Evolutionary conservation across 2,113 vertebrate genomes (phyloP), one percentile per base, ranked within the genome.

Genomic region (Nyctibius bracteatus): DNA sequence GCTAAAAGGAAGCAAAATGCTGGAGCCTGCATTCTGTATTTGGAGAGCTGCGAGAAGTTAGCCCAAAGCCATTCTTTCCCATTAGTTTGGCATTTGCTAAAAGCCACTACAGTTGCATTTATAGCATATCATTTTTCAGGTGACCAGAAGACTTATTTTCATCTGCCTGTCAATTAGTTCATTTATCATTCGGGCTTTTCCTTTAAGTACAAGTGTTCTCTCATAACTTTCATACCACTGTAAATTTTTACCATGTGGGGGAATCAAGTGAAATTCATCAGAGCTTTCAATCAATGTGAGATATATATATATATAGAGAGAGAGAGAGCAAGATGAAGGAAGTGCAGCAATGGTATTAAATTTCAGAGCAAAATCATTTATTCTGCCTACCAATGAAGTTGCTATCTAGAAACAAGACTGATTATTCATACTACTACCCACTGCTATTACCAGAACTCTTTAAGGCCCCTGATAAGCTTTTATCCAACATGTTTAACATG

Each of bases 311-410:
- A 85, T 12, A 75, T 1, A 84, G 6, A 84, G 13, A 77, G 62
- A 86, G 46, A 81, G 31, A 81, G 28, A 93, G 15, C 41, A 12
- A n/a, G n/a, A 90, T 49, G 71, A 96, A 95, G 54, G 73, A 95
- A 94, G 79, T 57, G 54, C 59, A 89, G 79, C 80, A 95, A 93
- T 17, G 2, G 92, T 92, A 74, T 95, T 94, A 88, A 35, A 95
- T 96, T 94, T 96, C 91, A 86, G 92, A 94, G 84, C 35, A 95
- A 96, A 97, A 97, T 89, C 49, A 87, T 94, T 94, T 97, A 88
- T 96, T 96, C 92, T 90, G 90, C 94, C 91, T 94, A 95, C 94
- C 94, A 93, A 93, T 96, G 94, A 93, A 94, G 79, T 75, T 90
- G 88, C 86, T 96, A 91, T 96, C 96, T 94, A 92, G 96, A 92